Percentiles rank a stretch among this genome's conserved stretches.
These are phyloP conservation scores for Hirtodrosophila confusa DNA, from an alignment of 2,888 invertebrate species.

Conservation along the genomic window DNA sequence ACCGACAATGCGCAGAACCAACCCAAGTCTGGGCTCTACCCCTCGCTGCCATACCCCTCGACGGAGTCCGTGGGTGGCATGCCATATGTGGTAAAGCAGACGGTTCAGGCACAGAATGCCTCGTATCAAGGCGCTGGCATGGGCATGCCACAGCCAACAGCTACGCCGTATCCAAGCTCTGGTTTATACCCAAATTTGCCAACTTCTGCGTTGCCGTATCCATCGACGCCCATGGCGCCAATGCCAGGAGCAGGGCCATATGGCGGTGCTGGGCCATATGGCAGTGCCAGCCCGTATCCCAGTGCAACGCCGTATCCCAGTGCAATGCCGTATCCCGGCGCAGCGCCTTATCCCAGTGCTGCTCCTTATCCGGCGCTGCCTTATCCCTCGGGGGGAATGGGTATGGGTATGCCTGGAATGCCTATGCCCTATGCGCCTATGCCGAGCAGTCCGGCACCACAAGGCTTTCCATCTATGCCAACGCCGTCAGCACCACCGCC, in stretches of 20 bases:
- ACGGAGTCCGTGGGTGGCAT: slow-evolving; percentile 70
- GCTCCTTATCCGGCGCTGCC: slow-evolving; percentile 60
- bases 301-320: slow-evolving; percentile 38
- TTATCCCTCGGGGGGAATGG: slow-evolving; percentile 61
- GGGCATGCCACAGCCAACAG: slow-evolving; percentile 47
- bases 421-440: slow-evolving; percentile 75
- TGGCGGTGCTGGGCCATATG: slow-evolving; percentile 31
- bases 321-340: slow-evolving; percentile 52
- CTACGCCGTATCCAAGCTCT: slow-evolving; percentile 62
- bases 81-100: slow-evolving; percentile 70
- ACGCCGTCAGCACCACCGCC: slow-evolving; percentile 70
- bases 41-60: slow-evolving; percentile 79
- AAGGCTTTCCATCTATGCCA: slow-evolving; percentile 63
- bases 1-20: slow-evolving; percentile 36
- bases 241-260: slow-evolving; percentile 28
- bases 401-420: slow-evolving; percentile 66
- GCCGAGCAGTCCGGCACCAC: slow-evolving; percentile 56
- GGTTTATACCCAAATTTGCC: slow-evolving; percentile 61
- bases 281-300: slow-evolving; percentile 32
- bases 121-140: slow-evolving; percentile 43
- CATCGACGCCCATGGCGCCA: slow-evolving; percentile 40
- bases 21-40: slow-evolving; percentile 76
- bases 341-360: slow-evolving; percentile 62
- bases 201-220: slow-evolving; percentile 50
- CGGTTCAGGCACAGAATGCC: slow-evolving; percentile 55